Percentiles rank a stretch among this genome's conserved stretches.
These are phyloP conservation scores for Rhinophrynus dorsalis DNA, from an alignment of 2,797 vertebrate genomes.

Conservation along the genomic window DNA sequence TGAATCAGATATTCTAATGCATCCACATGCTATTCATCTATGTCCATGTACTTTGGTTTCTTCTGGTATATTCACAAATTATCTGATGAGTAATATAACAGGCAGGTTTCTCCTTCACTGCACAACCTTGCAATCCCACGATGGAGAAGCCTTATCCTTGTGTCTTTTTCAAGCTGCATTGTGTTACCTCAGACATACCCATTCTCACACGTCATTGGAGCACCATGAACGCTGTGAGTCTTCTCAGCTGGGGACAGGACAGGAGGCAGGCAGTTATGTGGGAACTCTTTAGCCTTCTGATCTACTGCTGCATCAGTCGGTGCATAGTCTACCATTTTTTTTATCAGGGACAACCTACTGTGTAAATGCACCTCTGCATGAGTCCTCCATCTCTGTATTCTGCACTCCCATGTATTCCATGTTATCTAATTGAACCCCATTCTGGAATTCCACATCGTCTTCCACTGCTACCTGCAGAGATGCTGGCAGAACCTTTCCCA, in stretches of 20 bases:
- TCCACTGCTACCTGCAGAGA: too few relatives aligned
- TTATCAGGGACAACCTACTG: too few relatives aligned
- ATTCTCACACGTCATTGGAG: conserved; percentile 74
- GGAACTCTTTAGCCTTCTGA: too few relatives aligned
- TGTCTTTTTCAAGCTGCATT: conserved; percentile 71
- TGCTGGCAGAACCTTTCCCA: too few relatives aligned
- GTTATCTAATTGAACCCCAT: too few relatives aligned
- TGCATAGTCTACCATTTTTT: too few relatives aligned
- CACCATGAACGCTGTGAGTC: conserved; percentile 78
- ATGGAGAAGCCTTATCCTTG: conserved; percentile 78
- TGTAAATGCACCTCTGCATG: too few relatives aligned
- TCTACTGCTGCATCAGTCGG: too few relatives aligned
- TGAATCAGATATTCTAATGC: conserved; percentile 87
- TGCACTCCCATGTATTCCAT: too few relatives aligned
- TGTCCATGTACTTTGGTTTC: conserved; percentile 79
- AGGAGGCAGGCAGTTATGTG: too few relatives aligned
- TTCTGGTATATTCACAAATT: conserved; percentile 94
- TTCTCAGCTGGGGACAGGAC: conserved; percentile 82
- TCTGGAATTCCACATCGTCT: too few relatives aligned
- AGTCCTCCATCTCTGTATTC: too few relatives aligned
- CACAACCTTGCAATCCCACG: conserved; percentile 79
- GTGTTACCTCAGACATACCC: conserved; percentile 66
- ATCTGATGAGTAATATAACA: conserved; percentile 84
- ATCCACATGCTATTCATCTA: conserved; percentile 78
- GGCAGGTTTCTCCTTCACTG: conserved; percentile 79